These are phyloP conservation scores for Rotaria magnacalcarata DNA, from an alignment of 2,888 invertebrate genomes.

Conservation along the genomic window DNA sequence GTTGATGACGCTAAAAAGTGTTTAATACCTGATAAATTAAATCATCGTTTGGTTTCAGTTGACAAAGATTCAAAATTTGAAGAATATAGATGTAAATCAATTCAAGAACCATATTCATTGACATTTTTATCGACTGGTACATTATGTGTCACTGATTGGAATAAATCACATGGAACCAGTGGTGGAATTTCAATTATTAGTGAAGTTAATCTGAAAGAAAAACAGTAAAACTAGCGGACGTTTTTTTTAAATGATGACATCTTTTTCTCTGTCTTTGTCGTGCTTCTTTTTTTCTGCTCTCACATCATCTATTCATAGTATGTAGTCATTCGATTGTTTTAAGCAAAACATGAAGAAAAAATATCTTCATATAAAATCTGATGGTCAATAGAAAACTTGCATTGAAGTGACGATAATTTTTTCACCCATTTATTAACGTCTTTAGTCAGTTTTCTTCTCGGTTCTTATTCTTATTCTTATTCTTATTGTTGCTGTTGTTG, in stretches of 20 bases:
- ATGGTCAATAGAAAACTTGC: not conserved
- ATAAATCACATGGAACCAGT: conserved; percentile 10
- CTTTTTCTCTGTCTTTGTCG: not conserved
- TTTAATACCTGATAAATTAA: conserved; percentile 17
- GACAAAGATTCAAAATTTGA: conserved; percentile 11
- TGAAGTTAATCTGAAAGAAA: conserved; percentile 16
- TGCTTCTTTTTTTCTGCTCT: not conserved
- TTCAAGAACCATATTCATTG: conserved; percentile 1
- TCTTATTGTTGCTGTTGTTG: not conserved
- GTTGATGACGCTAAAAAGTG: conserved; percentile 10
- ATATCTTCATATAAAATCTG: not conserved
- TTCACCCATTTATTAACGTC: not conserved
- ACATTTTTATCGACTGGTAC: conserved; percentile 32
- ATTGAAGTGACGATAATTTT: conserved; percentile 5
- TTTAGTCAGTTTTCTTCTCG: conserved; percentile 26
- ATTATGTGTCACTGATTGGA: conserved; percentile 30
- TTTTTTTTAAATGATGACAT: not conserved
- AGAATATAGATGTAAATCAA: conserved; percentile 35
- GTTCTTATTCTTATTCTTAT: not conserved
- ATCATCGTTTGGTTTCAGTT: conserved; percentile 26
- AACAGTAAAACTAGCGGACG: not conserved
- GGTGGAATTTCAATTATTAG: not conserved
- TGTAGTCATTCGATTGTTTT: conserved; percentile 11
- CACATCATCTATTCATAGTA: not conserved
- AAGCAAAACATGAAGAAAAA: not conserved